Evolutionary conservation across 2,113 vertebrate genomes (phyloP), one percentile per base, ranked within the genome.

Genomic region (Parus major): DNA sequence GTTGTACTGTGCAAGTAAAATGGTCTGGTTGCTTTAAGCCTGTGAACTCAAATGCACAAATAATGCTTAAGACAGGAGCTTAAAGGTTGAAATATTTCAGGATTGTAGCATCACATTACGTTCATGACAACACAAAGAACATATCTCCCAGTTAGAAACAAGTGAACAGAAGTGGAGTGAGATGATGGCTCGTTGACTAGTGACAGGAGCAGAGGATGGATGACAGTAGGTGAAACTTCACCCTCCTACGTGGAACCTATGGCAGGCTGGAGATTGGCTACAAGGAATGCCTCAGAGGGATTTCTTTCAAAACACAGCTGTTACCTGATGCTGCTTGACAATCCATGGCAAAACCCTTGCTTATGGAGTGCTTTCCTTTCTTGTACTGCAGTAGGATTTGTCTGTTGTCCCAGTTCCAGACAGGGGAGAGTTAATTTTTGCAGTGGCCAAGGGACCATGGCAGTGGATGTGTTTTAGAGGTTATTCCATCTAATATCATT

Each of bases 251-350:
- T 55, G 63, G 16, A 59, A 23, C 39, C 35, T 33, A 0, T 44
- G 55, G 41, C 31, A 91, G 86, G 50, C 53, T 90, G 63, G 82
- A 66, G 65, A 61, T 17, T 19, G 82, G 63, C 46, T 85, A 11
- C 69, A 56, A 50, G 81, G 77, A 85, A 55, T 41, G 82, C 36
- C 70, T 94, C 71, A 35, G 88, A 92, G 68, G 79, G 52, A 88
- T 94, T 94, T 93, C 71, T 88, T 86, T 92, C 88, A 94, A 66
- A 94, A 64, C 20, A 5, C 87, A 97, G 82, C 94, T 96, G 79
- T 59, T 95, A 75, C 63, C 68, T 96, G 94, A 77, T 87, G 80
- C 52, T 82, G 42, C 56, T 73, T 91, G 92, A 86, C 64, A 95
- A 63, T 70, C 59, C 56, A 73, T 82, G 64, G 87, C n/a, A 80